These are phyloP conservation scores for Phoxinus dragarum DNA, from an alignment of 2,797 vertebrate species.

Conservation along the genomic window DNA sequence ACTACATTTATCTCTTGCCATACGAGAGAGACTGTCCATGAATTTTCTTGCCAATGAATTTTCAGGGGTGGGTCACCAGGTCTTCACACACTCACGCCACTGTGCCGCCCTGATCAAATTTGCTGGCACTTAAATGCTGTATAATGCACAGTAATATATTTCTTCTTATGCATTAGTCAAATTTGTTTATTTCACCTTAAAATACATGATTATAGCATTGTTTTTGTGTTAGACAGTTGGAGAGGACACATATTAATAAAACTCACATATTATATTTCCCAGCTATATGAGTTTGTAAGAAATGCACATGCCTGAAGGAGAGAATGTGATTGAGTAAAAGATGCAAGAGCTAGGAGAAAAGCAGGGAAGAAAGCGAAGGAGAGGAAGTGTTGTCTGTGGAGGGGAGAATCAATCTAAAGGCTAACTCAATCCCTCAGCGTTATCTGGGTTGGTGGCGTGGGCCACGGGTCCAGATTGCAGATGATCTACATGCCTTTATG, in stretches of 20 bases:
- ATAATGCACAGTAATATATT: not conserved
- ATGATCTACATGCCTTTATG: conserved; percentile 75
- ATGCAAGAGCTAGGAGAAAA: not conserved
- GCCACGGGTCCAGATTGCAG: conserved; percentile 68
- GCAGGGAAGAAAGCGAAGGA: conserved; percentile 32
- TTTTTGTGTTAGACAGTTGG: not conserved
- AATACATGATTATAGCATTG: not conserved
- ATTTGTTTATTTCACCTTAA: not conserved
- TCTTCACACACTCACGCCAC: not conserved
- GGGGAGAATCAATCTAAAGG: conserved; percentile 66
- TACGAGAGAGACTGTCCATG: not conserved
- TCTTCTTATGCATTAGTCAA: not conserved
- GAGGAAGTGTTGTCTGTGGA: conserved; percentile 39
- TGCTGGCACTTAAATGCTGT: too few relatives aligned
- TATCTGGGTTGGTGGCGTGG: conserved; percentile 63
- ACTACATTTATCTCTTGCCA: too few relatives aligned
- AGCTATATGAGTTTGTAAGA: conserved; percentile 23
- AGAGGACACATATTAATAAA: not conserved
- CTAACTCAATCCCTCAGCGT: conserved; percentile 65
- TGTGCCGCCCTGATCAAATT: not conserved
- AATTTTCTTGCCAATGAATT: too few relatives aligned
- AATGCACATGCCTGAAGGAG: conserved; percentile 23
- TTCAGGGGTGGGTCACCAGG: too few relatives aligned
- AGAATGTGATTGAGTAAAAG: conserved; percentile 15
- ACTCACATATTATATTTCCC: not conserved